These are phyloP conservation scores for Chromoteleia sp. DNA, from an alignment of 2,888 invertebrate species.

Conservation along the genomic window DNA sequence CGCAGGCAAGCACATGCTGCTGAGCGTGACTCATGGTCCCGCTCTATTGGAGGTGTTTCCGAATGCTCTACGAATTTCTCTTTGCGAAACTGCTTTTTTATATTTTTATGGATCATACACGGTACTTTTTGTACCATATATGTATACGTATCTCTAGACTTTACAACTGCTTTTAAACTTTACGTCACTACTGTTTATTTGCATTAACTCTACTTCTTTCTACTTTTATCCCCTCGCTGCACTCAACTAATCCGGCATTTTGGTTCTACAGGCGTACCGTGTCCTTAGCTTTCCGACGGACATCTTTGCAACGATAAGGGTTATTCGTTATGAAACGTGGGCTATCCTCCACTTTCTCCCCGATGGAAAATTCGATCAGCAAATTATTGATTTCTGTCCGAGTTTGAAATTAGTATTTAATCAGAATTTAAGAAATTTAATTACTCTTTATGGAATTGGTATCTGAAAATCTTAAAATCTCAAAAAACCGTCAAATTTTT, in stretches of 20 bases:
- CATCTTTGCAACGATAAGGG: constrained; percentile 78
- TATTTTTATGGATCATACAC: constrained; percentile 31
- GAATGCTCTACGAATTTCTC: constrained; percentile 64
- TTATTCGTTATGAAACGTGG: constrained; percentile 49
- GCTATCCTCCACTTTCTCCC: neutral
- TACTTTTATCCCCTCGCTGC: constrained; percentile 68
- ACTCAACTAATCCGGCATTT: constrained; percentile 81
- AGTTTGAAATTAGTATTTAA: too few relatives aligned
- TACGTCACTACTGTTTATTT: constrained; percentile 65
- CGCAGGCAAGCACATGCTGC: constrained; percentile 87
- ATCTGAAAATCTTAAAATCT: too few relatives aligned
- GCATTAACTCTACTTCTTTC: constrained; percentile 68
- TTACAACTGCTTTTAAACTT: constrained; percentile 59
- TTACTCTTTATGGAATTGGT: too few relatives aligned
- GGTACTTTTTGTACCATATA: constrained; percentile 43
- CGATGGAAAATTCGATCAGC: constrained; percentile 27
- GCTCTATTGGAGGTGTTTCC: constrained; percentile 56
- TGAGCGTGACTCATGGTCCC: constrained; percentile 86
- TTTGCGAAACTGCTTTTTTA: constrained; percentile 54
- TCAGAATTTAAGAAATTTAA: too few relatives aligned
- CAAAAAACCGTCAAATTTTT: too few relatives aligned
- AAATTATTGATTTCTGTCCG: neutral
- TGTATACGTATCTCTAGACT: constrained; percentile 52
- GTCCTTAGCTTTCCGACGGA: constrained; percentile 81
- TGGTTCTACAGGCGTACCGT: constrained; percentile 81